Evolutionary conservation across 2,888 invertebrate species (phyloP).

Genomic region (Pediacus dermestoides): DNA sequence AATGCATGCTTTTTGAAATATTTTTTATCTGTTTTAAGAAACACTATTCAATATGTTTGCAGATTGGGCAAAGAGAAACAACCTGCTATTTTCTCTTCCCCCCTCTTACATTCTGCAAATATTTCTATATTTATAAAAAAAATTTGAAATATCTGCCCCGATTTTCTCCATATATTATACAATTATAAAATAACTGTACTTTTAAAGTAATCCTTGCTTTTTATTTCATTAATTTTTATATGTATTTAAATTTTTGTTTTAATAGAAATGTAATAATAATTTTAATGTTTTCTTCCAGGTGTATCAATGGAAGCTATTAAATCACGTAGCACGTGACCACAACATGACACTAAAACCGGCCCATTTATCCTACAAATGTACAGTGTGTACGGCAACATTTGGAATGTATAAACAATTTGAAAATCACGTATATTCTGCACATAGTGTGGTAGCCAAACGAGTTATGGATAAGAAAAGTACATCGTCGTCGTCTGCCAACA

Average conservation of each 20-base stretch:
- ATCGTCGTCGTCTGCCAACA: slow-evolving; percentile 34
- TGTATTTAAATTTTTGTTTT: no score
- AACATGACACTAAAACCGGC: slow-evolving; percentile 89
- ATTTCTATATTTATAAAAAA: no score
- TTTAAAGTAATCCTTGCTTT: background rate
- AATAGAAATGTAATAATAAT: no score
- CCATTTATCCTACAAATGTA: slow-evolving; percentile 91
- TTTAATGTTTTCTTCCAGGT: slow-evolving; percentile 63
- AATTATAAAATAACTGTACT: no score
- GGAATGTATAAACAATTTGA: slow-evolving; percentile 95
- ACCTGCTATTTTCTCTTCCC: no score
- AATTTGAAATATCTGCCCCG: no score
- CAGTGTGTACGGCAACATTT: slow-evolving; percentile 91
- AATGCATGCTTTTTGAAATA: no score
- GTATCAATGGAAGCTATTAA: slow-evolving; percentile 89
- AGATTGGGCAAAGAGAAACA: no score
- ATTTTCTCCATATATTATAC: no score
- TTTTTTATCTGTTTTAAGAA: no score
- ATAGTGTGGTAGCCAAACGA: slow-evolving; percentile 84
- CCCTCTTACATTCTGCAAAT: no score
- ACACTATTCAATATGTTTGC: no score
- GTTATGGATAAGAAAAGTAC: slow-evolving; percentile 71
- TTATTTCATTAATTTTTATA: slow-evolving; percentile 1
- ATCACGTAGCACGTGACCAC: slow-evolving; percentile 90
- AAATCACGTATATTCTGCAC: slow-evolving; percentile 90